Evolutionary conservation across 2,888 invertebrate species (phyloP).

Genomic region (Amphimallon solstitiale): DNA sequence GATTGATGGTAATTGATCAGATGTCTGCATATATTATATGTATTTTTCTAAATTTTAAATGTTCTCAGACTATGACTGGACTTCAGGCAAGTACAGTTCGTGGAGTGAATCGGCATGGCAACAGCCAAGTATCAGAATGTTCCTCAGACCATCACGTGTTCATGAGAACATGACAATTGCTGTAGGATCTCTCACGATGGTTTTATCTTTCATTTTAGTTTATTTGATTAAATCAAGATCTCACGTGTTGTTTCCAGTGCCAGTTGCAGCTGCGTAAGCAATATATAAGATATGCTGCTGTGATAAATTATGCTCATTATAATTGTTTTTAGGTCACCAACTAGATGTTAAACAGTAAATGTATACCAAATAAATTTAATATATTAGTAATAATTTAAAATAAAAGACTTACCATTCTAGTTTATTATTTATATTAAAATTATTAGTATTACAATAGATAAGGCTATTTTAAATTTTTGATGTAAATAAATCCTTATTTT

Average conservation of each 20-base stretch:
- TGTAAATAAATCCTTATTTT: constrained; percentile 8
- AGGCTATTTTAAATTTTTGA: constrained; percentile 5
- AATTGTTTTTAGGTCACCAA: constrained; percentile 43
- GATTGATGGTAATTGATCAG: constrained; percentile 68
- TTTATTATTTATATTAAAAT: constrained; percentile 15
- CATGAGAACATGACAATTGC: constrained; percentile 68
- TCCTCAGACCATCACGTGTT: constrained; percentile 75
- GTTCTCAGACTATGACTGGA: constrained; percentile 76
- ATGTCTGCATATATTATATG: not conserved
- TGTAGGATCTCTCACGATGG: constrained; percentile 65
- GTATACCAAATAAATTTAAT: constrained; percentile 21
- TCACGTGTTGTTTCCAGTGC: constrained; percentile 62
- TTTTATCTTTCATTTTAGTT: constrained; percentile 66
- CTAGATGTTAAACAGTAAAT: constrained; percentile 43
- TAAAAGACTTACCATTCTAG: constrained; percentile 13
- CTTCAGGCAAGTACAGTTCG: constrained; percentile 80
- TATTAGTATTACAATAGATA: not conserved
- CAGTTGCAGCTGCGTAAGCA: constrained; percentile 35
- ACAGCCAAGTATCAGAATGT: constrained; percentile 78
- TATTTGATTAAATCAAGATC: constrained; percentile 66
- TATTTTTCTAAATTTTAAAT: not conserved
- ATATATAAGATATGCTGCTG: not conserved
- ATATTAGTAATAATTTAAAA: constrained; percentile 21
- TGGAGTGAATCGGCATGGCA: constrained; percentile 93
- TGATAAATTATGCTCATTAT: not conserved